phyloP scores from a whole-genome alignment of 1,140 invertebrate genomes.

The Platyscapa corneri region DNA sequence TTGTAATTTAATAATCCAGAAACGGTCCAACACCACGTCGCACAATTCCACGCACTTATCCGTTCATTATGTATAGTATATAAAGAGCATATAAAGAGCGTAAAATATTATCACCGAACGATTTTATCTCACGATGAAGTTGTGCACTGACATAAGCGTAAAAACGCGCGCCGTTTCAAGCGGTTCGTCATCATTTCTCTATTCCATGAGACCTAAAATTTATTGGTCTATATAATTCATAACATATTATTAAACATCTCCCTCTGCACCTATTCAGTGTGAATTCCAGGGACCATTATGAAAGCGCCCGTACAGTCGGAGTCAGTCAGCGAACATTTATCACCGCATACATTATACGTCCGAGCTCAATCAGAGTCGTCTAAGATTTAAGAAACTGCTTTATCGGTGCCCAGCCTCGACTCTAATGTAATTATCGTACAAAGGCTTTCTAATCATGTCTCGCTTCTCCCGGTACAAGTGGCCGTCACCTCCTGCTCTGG shows the following conservation, averaged over 20 bases:
- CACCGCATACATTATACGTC: not conserved
- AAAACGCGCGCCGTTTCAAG: not conserved
- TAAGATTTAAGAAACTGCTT: conserved; percentile 16
- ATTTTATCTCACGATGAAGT: not conserved
- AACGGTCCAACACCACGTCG: not conserved
- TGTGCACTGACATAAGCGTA: not conserved
- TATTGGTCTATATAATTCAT: conserved; percentile 4
- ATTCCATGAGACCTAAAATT: not conserved
- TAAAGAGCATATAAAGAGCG: not conserved
- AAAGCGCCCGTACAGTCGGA: not conserved
- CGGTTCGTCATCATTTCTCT: not conserved
- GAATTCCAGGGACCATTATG: not conserved
- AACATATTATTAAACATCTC: not conserved
- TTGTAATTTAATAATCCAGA: conserved; percentile 9
- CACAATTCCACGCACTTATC: not conserved
- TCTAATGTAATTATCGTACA: conserved; percentile 12
- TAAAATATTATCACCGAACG: not conserved
- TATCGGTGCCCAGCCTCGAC: not conserved
- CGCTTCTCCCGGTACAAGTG: not conserved
- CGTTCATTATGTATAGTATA: not conserved
- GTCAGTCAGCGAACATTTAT: not conserved
- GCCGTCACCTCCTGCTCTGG: not conserved
- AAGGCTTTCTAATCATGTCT: conserved; percentile 31
- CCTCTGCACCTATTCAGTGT: not conserved
- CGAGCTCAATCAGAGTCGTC: not conserved